A percentile compares a stretch with the other conserved stretches of the same genome.
Evolutionary conservation across 2,797 vertebrate genomes (phyloP).

Genomic region (Tangara arthus): DNA sequence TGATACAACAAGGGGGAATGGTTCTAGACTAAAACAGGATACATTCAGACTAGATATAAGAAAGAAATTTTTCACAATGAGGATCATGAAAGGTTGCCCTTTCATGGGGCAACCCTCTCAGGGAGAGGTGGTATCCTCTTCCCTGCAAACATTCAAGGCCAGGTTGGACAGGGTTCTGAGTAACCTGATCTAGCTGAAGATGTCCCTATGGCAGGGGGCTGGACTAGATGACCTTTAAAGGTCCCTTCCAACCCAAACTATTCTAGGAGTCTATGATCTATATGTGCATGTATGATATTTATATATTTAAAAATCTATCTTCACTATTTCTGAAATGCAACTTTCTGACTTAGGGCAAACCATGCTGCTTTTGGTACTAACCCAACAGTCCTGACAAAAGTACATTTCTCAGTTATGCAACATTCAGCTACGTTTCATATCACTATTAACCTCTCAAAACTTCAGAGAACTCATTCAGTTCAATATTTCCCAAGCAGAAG

Average conservation of each 20-base stretch:
- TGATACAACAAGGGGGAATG: not conserved
- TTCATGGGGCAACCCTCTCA: too few relatives aligned
- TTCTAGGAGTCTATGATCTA: not conserved
- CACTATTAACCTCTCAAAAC: not conserved
- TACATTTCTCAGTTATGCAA: not conserved
- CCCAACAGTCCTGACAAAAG: not conserved
- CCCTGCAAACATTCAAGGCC: not conserved
- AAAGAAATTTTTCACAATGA: not conserved
- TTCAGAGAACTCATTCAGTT: not conserved
- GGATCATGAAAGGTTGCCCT: not conserved
- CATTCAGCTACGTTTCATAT: not conserved
- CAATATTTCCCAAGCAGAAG: not conserved
- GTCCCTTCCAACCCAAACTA: not conserved
- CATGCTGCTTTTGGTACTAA: not conserved
- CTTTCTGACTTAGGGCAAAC: not conserved
- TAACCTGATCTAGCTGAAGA: not conserved
- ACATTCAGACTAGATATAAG: not conserved
- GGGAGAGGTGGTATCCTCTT: not conserved
- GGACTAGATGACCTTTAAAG: not conserved
- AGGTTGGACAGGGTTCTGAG: not conserved
- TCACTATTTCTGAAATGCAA: not conserved
- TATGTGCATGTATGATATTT: not conserved
- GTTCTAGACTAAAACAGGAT: not conserved
- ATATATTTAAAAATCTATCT: not conserved
- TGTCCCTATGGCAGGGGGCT: not conserved